Base-by-base conservation (phyloP, 2,113 vertebrate species). In the Nothocercus nigrocapillus region DNA sequence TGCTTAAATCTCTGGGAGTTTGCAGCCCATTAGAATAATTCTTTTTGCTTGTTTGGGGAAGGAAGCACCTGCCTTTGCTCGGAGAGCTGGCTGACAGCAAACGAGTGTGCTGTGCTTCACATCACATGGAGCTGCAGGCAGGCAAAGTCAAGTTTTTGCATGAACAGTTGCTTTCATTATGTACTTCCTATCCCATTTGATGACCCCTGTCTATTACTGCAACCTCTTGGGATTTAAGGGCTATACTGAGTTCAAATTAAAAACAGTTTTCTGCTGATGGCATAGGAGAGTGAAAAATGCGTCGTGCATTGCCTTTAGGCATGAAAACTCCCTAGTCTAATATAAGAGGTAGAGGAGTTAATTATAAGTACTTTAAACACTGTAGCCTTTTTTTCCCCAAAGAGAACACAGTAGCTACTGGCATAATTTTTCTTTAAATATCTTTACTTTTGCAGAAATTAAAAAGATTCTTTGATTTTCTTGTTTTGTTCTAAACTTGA, bases 1-100 rank as follows among this genome's bases (percentile, higher is more conserved):
- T 88, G 59, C 85, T 88, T 93, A 30, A 87, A 90, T 32, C 83
- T 94, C 21, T 42, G 32, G 49, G 83, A 76, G 59, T 40, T 92
- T 88, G 54, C 22, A 67, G 40, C 32, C 45, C 21, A 7, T 61
- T 81, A 49, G 53, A 85, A 5, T 8, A 56, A 42, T 63, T 75
- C 9, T 73, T 95, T 90, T 69, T 80, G 40, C 54, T 84, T 82
- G 30, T 74, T 66, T 11, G 36, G 40, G 78, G 87, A 42, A 36
- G 32, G 11, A 53, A 51, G n/a, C 40, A 20, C 66, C 17, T 2
- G 5, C 13, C 51, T 79, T 34, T 77, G 8, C 34, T 54, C 19
- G 28, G 42, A 82, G 77, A 81, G 40, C 24, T 83, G 73, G 4
- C 49, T 0, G 3, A 36, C 27, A 67, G 68, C 30, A 66, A 42